Conservation (phyloP, 2,888 invertebrate genomes). For the Bugula neritina region DNA sequence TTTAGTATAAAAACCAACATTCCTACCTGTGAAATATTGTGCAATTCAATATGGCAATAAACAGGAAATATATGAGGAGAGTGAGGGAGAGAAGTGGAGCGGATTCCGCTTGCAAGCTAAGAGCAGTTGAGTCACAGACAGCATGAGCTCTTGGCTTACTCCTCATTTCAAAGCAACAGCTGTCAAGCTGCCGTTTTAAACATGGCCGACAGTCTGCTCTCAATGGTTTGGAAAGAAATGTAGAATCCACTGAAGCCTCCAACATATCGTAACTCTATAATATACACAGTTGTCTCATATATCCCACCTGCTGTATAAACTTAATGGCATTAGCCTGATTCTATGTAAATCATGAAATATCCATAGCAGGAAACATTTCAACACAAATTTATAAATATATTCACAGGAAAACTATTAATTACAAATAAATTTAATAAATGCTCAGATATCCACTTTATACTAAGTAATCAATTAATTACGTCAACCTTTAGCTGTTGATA, state of each 20-base stretch:
- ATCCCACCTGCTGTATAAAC: too few species aligned
- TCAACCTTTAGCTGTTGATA: too few species aligned
- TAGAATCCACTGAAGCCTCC: conserved; percentile 3
- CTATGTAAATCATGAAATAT: too few species aligned
- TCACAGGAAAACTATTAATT: too few species aligned
- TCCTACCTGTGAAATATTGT: conserved; percentile 9
- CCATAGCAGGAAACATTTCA: too few species aligned
- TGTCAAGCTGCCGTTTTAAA: background rate
- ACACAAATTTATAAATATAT: too few species aligned
- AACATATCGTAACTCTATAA: conserved; percentile 23
- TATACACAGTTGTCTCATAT: background rate
- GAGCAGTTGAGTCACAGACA: background rate
- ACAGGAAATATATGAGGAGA: background rate
- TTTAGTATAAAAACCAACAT: too few species aligned
- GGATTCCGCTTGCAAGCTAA: background rate
- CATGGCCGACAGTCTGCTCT: background rate
- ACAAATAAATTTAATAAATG: too few species aligned
- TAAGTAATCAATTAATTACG: too few species aligned
- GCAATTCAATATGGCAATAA: background rate
- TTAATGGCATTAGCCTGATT: too few species aligned
- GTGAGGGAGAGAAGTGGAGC: background rate
- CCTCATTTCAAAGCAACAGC: background rate
- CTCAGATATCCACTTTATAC: too few species aligned
- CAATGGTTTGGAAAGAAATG: background rate
- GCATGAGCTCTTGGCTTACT: background rate